Evolutionary conservation across 2,888 invertebrate species (phyloP).

Genomic region (Drosophila maculinotata): DNA sequence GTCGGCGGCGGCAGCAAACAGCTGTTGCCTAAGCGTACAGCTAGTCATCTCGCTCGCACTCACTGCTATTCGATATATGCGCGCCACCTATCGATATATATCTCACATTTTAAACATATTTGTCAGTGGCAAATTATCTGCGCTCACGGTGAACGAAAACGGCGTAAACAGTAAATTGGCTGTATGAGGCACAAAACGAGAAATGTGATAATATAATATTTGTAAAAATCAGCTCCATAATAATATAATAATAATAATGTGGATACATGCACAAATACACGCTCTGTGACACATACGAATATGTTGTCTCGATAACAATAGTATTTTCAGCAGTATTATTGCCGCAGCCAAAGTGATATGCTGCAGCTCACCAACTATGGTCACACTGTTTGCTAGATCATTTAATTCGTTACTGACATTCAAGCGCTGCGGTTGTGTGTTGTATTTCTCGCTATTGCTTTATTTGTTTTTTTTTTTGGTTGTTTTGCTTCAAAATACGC

Average conservation of each 20-base stretch:
- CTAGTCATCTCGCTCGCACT: neutral
- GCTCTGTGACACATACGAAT: neutral
- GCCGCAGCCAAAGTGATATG: constrained; percentile 8
- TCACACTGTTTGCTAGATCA: constrained; percentile 16
- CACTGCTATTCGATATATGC: constrained; percentile 1
- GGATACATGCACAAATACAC: no score
- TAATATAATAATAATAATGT: no score
- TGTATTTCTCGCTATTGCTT: neutral
- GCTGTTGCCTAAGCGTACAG: constrained; percentile 20
- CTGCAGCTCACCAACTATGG: constrained; percentile 4
- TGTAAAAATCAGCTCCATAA: no score
- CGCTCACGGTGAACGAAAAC: no score
- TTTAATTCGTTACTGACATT: constrained; percentile 49
- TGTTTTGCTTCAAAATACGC: constrained; percentile 1
- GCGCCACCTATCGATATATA: constrained; percentile 2
- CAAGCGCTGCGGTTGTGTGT: constrained; percentile 18
- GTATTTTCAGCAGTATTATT: constrained; percentile 13
- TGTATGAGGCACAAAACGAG: no score
- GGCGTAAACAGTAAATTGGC: no score
- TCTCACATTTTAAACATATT: neutral
- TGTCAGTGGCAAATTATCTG: no score
- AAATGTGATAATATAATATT: no score
- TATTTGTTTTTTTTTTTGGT: neutral
- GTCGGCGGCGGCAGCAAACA: constrained; percentile 22
- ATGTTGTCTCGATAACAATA: neutral